Conservation (phyloP, 2,888 invertebrate genomes). For the Poecilobothrus nobilitatus region DNA sequence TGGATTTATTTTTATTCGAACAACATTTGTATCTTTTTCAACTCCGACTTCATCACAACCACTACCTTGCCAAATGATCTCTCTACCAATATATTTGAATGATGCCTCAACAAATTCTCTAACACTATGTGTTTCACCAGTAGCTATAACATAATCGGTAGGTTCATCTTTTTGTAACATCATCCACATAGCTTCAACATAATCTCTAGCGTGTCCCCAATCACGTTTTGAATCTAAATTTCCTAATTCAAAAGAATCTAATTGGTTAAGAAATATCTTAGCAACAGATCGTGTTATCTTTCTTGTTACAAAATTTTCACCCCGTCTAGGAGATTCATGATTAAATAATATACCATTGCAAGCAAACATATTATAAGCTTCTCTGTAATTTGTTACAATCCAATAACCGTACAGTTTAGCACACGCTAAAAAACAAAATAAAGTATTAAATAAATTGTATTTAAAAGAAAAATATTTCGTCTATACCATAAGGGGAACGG, state of each 20-base stretch:
- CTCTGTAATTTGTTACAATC: constrained; percentile 92
- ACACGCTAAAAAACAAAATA: constrained; percentile 56
- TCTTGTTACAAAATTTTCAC: constrained; percentile 97
- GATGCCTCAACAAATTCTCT: constrained; percentile 91
- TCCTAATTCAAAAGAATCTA: constrained; percentile 80
- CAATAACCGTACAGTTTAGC: constrained; percentile 94
- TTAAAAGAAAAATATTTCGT: constrained; percentile 10
- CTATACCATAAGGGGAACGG: constrained; percentile 86
- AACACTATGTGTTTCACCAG: constrained; percentile 90
- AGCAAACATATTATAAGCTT: constrained; percentile 91
- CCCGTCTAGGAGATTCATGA: constrained; percentile 90
- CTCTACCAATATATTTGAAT: constrained; percentile 72
- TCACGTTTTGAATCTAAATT: constrained; percentile 92
- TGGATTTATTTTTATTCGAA: constrained; percentile 82
- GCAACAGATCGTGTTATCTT: constrained; percentile 97
- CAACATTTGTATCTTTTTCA: constrained; percentile 59
- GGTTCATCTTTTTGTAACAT: constrained; percentile 91
- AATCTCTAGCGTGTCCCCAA: constrained; percentile 97
- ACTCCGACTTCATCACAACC: constrained; percentile 69
- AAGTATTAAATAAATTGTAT: neutral
- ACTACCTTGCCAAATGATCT: constrained; percentile 79
- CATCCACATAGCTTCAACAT: constrained; percentile 99
- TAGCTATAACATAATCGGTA: constrained; percentile 96
- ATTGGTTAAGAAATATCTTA: constrained; percentile 83
- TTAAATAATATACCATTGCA: constrained; percentile 95